Base-by-base conservation (phyloP, 2,888 invertebrate species). In the Vannuccia rotundouncinata region DNA sequence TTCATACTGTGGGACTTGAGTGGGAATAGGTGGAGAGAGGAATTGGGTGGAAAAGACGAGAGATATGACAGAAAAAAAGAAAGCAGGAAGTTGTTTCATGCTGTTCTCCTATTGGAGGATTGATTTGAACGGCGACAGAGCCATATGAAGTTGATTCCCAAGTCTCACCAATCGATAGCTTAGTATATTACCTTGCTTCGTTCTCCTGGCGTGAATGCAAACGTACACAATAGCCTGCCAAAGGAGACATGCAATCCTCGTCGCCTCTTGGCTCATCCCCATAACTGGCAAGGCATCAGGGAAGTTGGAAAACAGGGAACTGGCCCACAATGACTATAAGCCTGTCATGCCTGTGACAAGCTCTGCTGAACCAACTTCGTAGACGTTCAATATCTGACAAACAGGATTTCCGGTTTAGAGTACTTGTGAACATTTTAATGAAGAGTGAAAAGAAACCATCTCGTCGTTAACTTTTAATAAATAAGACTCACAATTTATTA, bases 91-190 rank as follows among this genome's bases (percentile, higher is more conserved):
- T 66, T 22, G 22, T 27, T 22, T 66, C 25, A 27, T 2, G 66
- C 66, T 5, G 25, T 66, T n/a, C n/a, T n/a, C 10, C 25, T 22
- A 66, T 66, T 66, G 66, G 66, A 5, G 2, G 25, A 66, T 66
- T 5, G 22, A 66, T 66, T 66, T 22, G 66, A 66, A 66, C 45
- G 66, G 2, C 22, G 66, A 13, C 22, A 27, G 2, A 2, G 17
- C 2, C 22, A 66, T 17, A 66, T 66, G 66, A 66, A 66, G 66
- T 66, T 66, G 66, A 66, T 66, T 66, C 66, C 66, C 25, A 66
- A 66, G 66, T 22, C 66, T 66, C 66, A 13, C n/a, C n/a, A 66
- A 66, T 66, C 66, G 66, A 66, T 66, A 66, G 66, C 66, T 22
- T n/a, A n/a, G 66, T 66, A 45, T 5, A 45, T 22, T 66, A 22